A percentile compares a stretch with the other conserved stretches of the same genome.
phyloP scores from a whole-genome alignment of 2,888 invertebrate genomes.

The Meganola albula region DNA sequence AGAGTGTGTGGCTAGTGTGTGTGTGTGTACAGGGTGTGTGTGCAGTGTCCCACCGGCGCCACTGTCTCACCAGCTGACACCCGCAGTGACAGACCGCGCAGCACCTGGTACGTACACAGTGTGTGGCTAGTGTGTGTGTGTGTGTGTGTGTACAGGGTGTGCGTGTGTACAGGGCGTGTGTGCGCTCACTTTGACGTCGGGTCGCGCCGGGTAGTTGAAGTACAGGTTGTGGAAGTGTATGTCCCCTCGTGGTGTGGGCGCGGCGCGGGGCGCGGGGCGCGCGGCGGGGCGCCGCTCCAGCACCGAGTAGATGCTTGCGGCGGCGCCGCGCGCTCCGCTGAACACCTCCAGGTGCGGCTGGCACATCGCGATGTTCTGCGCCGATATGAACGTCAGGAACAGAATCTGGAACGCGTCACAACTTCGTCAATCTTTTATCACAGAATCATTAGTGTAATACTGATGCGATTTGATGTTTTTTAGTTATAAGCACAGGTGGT shows the following conservation, averaged over 20 bases:
- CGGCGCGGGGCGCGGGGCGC: conserved; percentile 71
- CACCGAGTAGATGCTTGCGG: conserved; percentile 82
- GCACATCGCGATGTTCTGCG: conserved; percentile 86
- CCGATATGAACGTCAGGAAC: conserved; percentile 86
- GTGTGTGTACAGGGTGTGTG: too few relatives aligned
- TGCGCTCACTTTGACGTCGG: conserved; percentile 84
- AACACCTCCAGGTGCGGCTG: conserved; percentile 86
- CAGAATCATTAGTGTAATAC: too few relatives aligned
- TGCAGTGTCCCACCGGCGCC: too few relatives aligned
- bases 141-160: too few relatives aligned
- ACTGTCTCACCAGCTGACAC: too few relatives aligned
- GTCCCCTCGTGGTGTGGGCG: conserved; percentile 75
- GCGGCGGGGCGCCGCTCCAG: conserved; percentile 75
- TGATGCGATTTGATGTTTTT: too few relatives aligned
- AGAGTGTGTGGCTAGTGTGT: too few relatives aligned
- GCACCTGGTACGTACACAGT: too few relatives aligned
- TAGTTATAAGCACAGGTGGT: too few relatives aligned
- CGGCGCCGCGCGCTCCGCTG: conserved; percentile 84
- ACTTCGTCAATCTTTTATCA: neutral
- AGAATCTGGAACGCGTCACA: conserved; percentile 68
- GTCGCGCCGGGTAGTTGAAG: conserved; percentile 88
- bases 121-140: too few relatives aligned
- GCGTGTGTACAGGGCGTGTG: too few relatives aligned
- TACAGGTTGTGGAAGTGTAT: conserved; percentile 83
- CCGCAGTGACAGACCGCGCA: too few relatives aligned